phyloP scores from a whole-genome alignment of 2,888 invertebrate species.

The Dasysyrphus albostriatus region DNA sequence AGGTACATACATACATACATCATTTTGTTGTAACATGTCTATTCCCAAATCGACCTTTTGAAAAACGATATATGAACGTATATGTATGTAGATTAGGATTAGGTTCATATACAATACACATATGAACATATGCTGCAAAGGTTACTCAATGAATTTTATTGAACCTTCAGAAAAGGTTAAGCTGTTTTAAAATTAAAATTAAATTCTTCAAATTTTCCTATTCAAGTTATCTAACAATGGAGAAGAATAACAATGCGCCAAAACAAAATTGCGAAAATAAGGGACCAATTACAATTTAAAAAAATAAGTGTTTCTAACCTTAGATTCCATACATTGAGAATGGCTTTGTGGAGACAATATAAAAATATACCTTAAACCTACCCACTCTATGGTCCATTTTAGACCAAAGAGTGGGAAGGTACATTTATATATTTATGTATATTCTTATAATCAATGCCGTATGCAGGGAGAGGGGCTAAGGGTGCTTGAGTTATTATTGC shows the following conservation, averaged over 20 bases:
- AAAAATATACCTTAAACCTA: background rate
- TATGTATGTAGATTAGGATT: too few species aligned
- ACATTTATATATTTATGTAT: too few species aligned
- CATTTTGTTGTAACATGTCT: background rate
- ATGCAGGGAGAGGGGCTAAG: too few species aligned
- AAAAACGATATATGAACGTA: background rate
- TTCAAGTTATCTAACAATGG: constrained; percentile 10
- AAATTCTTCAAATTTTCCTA: constrained; percentile 1
- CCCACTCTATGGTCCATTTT: too few species aligned
- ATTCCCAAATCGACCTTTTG: background rate
- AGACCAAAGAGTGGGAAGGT: too few species aligned
- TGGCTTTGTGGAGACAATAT: background rate
- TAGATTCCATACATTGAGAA: background rate
- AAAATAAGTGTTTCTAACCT: background rate
- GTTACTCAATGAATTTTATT: background rate
- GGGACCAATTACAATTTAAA: background rate
- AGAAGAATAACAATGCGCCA: constrained; percentile 11
- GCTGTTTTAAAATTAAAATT: constrained; percentile 8
- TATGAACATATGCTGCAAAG: too few species aligned
- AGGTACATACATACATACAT: too few species aligned
- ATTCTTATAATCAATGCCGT: too few species aligned
- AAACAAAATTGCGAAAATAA: constrained; percentile 4
- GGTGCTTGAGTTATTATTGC: too few species aligned
- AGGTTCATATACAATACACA: too few species aligned
- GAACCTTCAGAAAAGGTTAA: constrained; percentile 13